A percentile compares a stretch with the other conserved stretches of the same genome.
Evolutionary conservation across 1,140 invertebrate species (phyloP).

Genomic region (Hetaerina americana): DNA sequence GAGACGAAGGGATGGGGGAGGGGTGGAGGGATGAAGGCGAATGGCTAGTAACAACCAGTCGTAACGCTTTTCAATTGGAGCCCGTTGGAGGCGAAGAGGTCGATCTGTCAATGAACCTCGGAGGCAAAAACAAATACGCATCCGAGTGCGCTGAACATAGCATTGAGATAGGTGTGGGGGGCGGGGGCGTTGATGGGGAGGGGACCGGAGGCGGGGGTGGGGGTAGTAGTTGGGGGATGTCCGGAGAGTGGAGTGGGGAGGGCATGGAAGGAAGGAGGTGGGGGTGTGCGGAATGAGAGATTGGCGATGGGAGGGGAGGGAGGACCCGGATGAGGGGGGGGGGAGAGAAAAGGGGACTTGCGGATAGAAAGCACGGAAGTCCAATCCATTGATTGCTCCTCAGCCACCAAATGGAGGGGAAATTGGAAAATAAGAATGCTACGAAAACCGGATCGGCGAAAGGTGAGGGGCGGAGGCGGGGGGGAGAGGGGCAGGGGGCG

Average conservation of each 20-base stretch:
- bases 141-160: no score
- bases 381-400: neutral
- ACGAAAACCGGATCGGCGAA: neutral
- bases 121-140: no score
- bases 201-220: neutral
- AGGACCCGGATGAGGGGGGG: neutral
- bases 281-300: neutral
- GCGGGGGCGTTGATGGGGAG: no score
- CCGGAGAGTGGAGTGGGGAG: neutral
- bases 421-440: neutral
- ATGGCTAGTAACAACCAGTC: no score
- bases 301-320: neutral
- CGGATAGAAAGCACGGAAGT: no score
- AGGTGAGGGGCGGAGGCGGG: neutral
- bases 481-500: no score
- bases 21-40: no score
- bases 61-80: no score
- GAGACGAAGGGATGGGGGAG: no score
- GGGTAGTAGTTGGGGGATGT: neutral
- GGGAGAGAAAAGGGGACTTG: neutral
- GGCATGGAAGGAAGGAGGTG: neutral
- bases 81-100: neutral
- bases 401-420: neutral
- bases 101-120: neutral
- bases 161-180: no score